Conservation (phyloP, 2,888 invertebrate species). For the Drosophila subsilvestris region DNA sequence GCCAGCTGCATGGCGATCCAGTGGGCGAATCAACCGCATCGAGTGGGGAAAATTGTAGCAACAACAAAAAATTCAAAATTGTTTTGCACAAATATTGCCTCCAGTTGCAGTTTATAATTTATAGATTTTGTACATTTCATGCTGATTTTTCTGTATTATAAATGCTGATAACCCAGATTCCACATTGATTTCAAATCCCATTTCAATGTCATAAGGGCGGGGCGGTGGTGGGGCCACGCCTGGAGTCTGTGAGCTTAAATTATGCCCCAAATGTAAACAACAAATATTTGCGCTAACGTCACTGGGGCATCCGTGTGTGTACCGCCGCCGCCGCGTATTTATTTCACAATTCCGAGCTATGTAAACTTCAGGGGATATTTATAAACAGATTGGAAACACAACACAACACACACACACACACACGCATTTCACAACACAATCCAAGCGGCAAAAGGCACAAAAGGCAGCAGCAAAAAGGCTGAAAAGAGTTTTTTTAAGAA, state of each 20-base stretch:
- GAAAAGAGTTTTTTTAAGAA: no score
- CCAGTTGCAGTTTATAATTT: not conserved
- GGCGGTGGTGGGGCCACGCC: no score
- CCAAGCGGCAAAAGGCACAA: not conserved
- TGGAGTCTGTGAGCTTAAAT: not conserved
- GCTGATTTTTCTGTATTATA: not conserved
- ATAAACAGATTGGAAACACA: conserved; percentile 55
- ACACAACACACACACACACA: conserved; percentile 44
- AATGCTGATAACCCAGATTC: conserved; percentile 1
- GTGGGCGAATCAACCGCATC: not conserved
- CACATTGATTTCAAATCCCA: not conserved
- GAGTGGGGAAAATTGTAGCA: not conserved
- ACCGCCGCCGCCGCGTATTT: conserved; percentile 43
- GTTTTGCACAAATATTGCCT: not conserved
- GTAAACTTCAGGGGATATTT: conserved; percentile 64
- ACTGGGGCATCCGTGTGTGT: not conserved
- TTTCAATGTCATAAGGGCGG: not conserved
- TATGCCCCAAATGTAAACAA: conserved; percentile 10
- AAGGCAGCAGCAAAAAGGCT: not conserved
- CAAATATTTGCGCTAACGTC: conserved; percentile 4
- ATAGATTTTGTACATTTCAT: not conserved
- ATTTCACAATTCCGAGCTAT: conserved; percentile 55
- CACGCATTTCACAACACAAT: conserved; percentile 31
- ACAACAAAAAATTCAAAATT: not conserved
- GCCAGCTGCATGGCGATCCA: not conserved